Base-by-base conservation (phyloP, 2,888 invertebrate genomes). In the Pedicia rivosa region DNA sequence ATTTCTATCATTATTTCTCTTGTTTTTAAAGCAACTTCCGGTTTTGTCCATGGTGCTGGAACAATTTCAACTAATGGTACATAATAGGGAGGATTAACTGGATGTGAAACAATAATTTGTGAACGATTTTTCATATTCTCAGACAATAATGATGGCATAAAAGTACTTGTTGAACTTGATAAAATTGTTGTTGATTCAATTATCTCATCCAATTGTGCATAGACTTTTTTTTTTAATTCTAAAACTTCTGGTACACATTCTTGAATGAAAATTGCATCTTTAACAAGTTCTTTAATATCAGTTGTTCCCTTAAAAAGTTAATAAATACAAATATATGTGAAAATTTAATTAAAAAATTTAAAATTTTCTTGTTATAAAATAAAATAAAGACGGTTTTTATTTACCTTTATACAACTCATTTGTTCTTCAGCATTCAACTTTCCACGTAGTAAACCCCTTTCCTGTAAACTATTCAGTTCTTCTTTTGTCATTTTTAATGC, bases 1-100 rank as follows among this genome's bases (percentile, higher is more conserved):
- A 95, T 82, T 61, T 86, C 81, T 37, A 72, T 64, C 86, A 94
- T 84, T 13, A 73, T 59, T 29, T 67, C 72, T 37, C 80, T 72
- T 0, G 90, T 82, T 54, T 72, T 77, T 31, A 65, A 64, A 1
- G 80, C 71, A 8, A 87, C 74, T 42, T 78, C 78, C 0, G 76
- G 68, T 36, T 78, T 74, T 0, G 95, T 95, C 88, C 90, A 92
- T 4, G 90, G 86, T 0, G 92, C 86, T 0, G 94, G 94, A 0
- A 94, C 86, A 10, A 97, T 68, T 65, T 97, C 95, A 2, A 92
- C 88, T 30, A 95, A 64, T 0, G 92, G 91, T 16, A 92, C 87
- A 56, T 90, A 94, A 58, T 94, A 94, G 0, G 95, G 95, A 5
- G 95, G 95, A 59, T 95, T 95, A 3, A 92, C 87, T 59, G 94